Conservation (phyloP, 2,113 vertebrate species). For the Oxyura jamaicensis region DNA sequence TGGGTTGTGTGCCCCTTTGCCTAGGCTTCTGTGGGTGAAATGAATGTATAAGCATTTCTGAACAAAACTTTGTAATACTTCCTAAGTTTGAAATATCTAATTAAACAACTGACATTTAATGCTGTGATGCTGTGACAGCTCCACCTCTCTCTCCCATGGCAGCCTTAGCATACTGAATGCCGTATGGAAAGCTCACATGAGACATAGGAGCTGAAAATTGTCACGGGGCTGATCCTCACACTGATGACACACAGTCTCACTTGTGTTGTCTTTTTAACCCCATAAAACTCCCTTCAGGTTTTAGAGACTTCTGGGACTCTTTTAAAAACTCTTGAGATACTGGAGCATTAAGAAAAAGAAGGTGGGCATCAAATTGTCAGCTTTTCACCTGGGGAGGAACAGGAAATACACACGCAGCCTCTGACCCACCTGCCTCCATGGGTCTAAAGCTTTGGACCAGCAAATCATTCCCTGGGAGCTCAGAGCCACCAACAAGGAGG, state of each 20-base stretch:
- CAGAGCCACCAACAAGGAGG: accelerated
- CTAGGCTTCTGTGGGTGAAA: background rate
- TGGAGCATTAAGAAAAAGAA: background rate
- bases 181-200: accelerated
- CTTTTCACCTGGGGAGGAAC: accelerated
- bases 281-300: background rate
- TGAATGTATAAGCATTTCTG: background rate
- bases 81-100: background rate
- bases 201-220: background rate
- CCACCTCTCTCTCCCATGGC: accelerated
- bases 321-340: background rate
- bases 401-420: accelerated
- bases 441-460: accelerated
- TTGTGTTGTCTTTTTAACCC: background rate
- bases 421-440: no score
- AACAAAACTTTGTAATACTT: background rate
- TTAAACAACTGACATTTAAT: background rate
- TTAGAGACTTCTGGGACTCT: background rate
- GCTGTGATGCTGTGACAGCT: background rate
- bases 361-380: accelerated
- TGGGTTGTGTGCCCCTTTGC: background rate
- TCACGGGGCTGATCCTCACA: background rate
- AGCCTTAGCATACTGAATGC: accelerated
- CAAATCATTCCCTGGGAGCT: background rate
- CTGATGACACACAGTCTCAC: accelerated